Conservation (phyloP, 2,888 invertebrate genomes). For the Acanthococcus lagerstroemiae region DNA sequence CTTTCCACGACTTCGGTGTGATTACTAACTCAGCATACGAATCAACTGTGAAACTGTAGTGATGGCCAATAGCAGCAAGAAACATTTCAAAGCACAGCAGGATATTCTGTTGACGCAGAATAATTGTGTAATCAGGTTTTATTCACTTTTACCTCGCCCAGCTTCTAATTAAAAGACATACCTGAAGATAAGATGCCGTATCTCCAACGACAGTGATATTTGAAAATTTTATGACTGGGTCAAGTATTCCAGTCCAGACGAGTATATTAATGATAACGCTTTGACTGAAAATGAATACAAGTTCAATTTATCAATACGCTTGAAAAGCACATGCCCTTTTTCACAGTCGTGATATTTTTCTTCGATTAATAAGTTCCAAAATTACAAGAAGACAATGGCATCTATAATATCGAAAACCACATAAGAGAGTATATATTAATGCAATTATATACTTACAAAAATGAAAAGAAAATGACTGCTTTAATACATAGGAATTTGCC, state of each 20-base stretch:
- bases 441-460: conserved; percentile 91
- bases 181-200: conserved; percentile 59
- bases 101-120: conserved; percentile 62
- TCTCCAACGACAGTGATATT: conserved; percentile 43
- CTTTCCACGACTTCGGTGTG: conserved; percentile 51
- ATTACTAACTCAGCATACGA: conserved; percentile 49
- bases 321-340: too few species aligned
- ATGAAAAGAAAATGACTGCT: conserved; percentile 94
- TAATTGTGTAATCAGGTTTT: not conserved
- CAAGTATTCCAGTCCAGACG: conserved; percentile 72
- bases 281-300: conserved; percentile 56
- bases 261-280: conserved; percentile 78
- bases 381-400: not conserved
- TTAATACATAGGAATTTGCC: conserved; percentile 95
- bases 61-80: conserved; percentile 86
- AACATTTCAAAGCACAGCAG: conserved; percentile 97
- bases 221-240: conserved; percentile 59
- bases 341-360: too few species aligned
- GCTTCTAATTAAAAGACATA: conserved; percentile 41
- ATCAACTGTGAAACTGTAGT: conserved; percentile 89
- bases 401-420: not conserved
- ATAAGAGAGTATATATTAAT: conserved; percentile 3
- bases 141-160: too few species aligned
- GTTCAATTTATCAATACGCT: conserved; percentile 14
- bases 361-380: too few species aligned